A percentile compares a stretch with the other conserved stretches of the same genome.
These are phyloP conservation scores for Drosophila persimilis DNA, from an alignment of 1,140 invertebrate genomes.

Conservation along the genomic window DNA sequence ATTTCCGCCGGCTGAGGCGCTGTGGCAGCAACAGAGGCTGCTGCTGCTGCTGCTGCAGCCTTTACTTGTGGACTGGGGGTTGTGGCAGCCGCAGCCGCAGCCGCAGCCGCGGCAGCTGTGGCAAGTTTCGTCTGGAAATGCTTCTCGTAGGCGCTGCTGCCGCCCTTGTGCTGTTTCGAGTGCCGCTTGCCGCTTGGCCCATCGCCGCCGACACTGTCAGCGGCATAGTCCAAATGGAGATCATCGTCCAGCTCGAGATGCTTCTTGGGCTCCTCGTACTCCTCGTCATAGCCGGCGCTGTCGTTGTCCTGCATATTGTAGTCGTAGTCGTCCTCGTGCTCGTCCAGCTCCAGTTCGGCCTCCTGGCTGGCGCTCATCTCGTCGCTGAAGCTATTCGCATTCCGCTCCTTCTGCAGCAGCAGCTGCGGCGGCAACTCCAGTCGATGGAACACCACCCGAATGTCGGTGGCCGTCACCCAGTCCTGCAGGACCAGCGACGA, in stretches of 20 bases:
- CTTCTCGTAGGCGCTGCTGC: constrained; percentile 61
- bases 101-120: constrained; percentile 27
- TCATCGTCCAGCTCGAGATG: constrained; percentile 75
- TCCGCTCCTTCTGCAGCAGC: constrained; percentile 65
- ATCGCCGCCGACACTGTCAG: constrained; percentile 65
- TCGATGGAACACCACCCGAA: constrained; percentile 95
- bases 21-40: constrained; percentile 36
- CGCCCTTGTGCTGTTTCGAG: constrained; percentile 67
- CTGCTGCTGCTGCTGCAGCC: constrained; percentile 3
- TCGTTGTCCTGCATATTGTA: constrained; percentile 80
- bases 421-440: constrained; percentile 87
- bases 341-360: constrained; percentile 72
- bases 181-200: constrained; percentile 25
- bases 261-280: constrained; percentile 81
- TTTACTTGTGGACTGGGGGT: constrained; percentile 14
- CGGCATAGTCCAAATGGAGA: constrained; percentile 73
- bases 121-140: constrained; percentile 63
- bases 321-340: constrained; percentile 71
- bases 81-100: constrained; percentile 21
- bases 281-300: constrained; percentile 81
- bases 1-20: constrained; percentile 64
- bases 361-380: constrained; percentile 74
- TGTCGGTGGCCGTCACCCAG: constrained; percentile 99
- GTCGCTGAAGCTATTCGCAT: constrained; percentile 81
- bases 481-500: constrained; percentile 98